Evolutionary conservation across 2,797 vertebrate genomes (phyloP).

Genomic region (Harpagifer antarcticus): DNA sequence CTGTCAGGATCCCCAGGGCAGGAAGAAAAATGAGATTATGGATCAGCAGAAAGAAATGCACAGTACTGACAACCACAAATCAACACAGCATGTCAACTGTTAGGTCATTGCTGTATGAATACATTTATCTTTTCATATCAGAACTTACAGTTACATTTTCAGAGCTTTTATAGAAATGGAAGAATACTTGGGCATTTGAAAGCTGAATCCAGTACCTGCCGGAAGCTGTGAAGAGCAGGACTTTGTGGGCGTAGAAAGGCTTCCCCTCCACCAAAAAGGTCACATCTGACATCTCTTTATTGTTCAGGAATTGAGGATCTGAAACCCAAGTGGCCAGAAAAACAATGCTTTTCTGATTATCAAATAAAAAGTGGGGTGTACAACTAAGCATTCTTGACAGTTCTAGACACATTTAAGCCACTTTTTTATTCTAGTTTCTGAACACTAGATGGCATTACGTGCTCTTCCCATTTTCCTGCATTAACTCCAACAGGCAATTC

Average conservation of each 20-base stretch:
- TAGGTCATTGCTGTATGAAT: background rate
- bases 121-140: background rate
- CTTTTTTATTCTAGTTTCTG: conserved; percentile 4
- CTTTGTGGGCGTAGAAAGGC: conserved; percentile 88
- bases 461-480: background rate
- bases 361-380: background rate
- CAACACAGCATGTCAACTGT: background rate
- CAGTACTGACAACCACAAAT: background rate
- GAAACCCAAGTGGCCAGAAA: conserved; percentile 45
- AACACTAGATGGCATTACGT: conserved; percentile 71
- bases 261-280: conserved; percentile 89
- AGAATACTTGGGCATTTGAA: background rate
- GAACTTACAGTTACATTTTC: background rate
- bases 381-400: background rate
- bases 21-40: conserved; percentile 12
- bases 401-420: background rate
- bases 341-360: conserved; percentile 22
- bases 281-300: conserved; percentile 89
- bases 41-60: conserved; percentile 7
- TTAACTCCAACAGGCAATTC: background rate
- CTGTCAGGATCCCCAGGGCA: background rate
- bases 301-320: conserved; percentile 88
- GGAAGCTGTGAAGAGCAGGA: conserved; percentile 87
- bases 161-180: background rate
- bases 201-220: conserved; percentile 73